phyloP scores from a whole-genome alignment of 1,140 invertebrate genomes.

The Contarinia nasturtii region DNA sequence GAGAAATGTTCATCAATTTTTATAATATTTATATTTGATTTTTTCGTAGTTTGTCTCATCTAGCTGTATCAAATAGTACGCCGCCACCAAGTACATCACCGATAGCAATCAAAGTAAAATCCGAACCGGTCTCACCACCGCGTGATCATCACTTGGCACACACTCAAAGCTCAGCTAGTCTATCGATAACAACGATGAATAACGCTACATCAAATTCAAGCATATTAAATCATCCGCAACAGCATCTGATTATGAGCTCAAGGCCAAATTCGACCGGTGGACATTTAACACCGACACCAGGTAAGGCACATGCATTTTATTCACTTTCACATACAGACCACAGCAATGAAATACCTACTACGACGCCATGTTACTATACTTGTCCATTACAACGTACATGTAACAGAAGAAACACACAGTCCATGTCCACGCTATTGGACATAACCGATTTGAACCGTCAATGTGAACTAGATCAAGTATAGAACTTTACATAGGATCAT shows the following conservation, averaged over 20 bases:
- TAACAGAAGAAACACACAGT: too few species aligned
- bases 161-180: slow-evolving; percentile 20
- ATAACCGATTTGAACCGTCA: too few species aligned
- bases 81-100: slow-evolving; percentile 66
- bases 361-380: too few species aligned
- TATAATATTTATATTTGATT: too few species aligned
- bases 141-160: slow-evolving; percentile 28
- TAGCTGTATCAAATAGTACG: slow-evolving; percentile 65
- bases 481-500: too few species aligned
- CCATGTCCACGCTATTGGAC: too few species aligned
- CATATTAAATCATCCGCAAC: slow-evolving; percentile 22
- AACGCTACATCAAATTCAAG: slow-evolving; percentile 21
- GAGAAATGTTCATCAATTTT: too few species aligned
- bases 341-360: too few species aligned
- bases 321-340: too few species aligned
- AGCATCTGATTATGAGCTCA: slow-evolving; percentile 28
- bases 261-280: slow-evolving; percentile 32
- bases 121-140: slow-evolving; percentile 84
- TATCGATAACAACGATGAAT: slow-evolving; percentile 10
- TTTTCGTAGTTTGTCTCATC: slow-evolving; percentile 55
- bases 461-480: too few species aligned
- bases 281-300: slow-evolving; percentile 38
- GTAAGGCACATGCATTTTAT: slow-evolving; percentile 9
- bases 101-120: slow-evolving; percentile 77
- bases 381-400: too few species aligned